Conservation (phyloP, 2,797 vertebrate genomes). For the Arnoldichthys spilopterus region DNA sequence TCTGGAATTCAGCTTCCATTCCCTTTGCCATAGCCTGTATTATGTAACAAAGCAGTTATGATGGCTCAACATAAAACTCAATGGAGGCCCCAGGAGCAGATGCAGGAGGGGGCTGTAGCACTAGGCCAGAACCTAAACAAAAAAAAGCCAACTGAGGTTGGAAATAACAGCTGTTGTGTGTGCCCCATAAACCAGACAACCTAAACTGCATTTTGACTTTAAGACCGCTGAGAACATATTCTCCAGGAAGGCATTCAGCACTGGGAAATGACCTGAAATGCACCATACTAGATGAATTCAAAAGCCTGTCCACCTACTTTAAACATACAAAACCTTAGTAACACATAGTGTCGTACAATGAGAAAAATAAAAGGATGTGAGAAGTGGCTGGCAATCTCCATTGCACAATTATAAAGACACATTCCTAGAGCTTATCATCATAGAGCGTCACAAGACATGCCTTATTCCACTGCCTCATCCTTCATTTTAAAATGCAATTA, state of each 20-base stretch:
- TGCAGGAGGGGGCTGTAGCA: neutral
- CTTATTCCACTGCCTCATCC: neutral
- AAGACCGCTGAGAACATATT: neutral
- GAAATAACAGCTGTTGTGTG: conserved; percentile 31
- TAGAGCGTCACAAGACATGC: neutral
- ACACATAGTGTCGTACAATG: neutral
- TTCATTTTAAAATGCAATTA: neutral
- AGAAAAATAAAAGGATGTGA: neutral
- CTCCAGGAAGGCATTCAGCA: neutral
- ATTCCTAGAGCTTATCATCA: neutral
- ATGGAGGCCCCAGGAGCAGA: neutral
- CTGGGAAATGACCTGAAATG: conserved; percentile 2
- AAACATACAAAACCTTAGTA: neutral
- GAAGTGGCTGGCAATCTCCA: neutral
- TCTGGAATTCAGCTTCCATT: conserved; percentile 14
- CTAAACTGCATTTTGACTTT: neutral
- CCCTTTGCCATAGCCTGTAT: conserved; percentile 12
- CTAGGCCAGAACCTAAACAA: conserved; percentile 3
- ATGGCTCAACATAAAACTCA: conserved; percentile 11
- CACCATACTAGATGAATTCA: neutral
- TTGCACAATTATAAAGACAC: neutral
- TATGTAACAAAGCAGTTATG: conserved; percentile 37
- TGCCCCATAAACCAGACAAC: conserved; percentile 18
- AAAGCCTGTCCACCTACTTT: neutral
- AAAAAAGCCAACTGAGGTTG: conserved; percentile 14